Evolutionary conservation across 2,797 vertebrate genomes (phyloP).

Genomic region (Trachops cirrhosus): DNA sequence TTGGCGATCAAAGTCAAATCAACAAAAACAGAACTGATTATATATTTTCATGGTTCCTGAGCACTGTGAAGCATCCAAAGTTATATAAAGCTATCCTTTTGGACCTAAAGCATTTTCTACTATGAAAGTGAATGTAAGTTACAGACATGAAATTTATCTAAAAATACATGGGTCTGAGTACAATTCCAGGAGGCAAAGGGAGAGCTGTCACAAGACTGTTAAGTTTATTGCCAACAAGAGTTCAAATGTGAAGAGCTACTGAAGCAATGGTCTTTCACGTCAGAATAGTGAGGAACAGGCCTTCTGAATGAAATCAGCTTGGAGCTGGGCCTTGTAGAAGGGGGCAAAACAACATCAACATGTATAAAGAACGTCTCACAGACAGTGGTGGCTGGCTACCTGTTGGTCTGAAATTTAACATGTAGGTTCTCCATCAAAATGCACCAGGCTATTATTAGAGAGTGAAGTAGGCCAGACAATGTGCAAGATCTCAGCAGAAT

Average conservation of each 20-base stretch:
- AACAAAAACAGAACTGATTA: background rate
- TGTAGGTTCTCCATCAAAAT: conserved; percentile 65
- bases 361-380: conserved; percentile 1
- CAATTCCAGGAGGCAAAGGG: conserved; percentile 31
- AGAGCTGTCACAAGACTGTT: background rate
- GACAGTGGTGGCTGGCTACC: conserved; percentile 37
- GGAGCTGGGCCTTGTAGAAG: background rate
- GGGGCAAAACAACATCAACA: background rate
- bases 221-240: conserved; percentile 54
- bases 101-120: background rate
- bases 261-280: background rate
- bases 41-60: background rate
- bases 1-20: conserved; percentile 53
- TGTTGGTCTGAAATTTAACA: conserved; percentile 49
- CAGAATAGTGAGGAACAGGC: background rate
- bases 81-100: background rate
- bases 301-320: background rate
- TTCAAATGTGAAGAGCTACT: conserved; percentile 12
- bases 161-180: conserved; percentile 11
- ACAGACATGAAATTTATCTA: conserved; percentile 42
- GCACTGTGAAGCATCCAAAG: background rate
- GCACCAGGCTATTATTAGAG: conserved; percentile 31
- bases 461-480: conserved; percentile 35
- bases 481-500: conserved; percentile 10
- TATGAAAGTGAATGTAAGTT: conserved; percentile 26